These are phyloP conservation scores for Botia almorhae DNA, from an alignment of 2,797 vertebrate genomes.

Conservation along the genomic window DNA sequence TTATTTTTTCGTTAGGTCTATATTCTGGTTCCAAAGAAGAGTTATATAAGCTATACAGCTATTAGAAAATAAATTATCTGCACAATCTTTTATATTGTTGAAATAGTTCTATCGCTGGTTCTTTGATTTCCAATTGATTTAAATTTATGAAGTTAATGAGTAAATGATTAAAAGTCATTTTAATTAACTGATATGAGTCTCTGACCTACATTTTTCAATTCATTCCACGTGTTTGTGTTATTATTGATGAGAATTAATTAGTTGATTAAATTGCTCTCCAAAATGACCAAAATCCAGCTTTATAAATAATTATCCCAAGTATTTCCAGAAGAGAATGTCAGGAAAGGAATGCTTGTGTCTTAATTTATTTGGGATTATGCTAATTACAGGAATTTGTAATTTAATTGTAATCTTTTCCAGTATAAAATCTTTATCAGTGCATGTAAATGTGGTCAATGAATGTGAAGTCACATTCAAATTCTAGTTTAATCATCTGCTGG, in stretches of 20 bases:
- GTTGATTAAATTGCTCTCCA: neutral
- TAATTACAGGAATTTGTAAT: neutral
- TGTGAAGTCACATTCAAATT: neutral
- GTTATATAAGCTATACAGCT: neutral
- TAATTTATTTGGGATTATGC: neutral
- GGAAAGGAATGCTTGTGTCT: neutral
- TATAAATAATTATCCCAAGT: neutral
- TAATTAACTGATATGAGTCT: neutral
- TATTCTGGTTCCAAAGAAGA: neutral
- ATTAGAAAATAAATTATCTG: neutral
- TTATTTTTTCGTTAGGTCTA: too few species aligned
- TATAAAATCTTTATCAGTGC: neutral
- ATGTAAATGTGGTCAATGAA: neutral
- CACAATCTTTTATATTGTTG: neutral
- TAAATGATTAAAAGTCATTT: neutral
- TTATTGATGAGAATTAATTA: neutral
- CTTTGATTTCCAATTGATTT: neutral
- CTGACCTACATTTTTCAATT: neutral
- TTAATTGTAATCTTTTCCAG: too few species aligned
- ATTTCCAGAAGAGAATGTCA: neutral
- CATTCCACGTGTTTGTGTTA: neutral
- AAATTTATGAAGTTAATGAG: neutral
- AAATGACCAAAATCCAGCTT: neutral
- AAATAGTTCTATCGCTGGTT: neutral
- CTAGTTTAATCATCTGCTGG: neutral